Percentiles rank a stretch among this genome's conserved stretches.
phyloP scores from a whole-genome alignment of 1,140 invertebrate species.

The Littorina saxatilis region DNA sequence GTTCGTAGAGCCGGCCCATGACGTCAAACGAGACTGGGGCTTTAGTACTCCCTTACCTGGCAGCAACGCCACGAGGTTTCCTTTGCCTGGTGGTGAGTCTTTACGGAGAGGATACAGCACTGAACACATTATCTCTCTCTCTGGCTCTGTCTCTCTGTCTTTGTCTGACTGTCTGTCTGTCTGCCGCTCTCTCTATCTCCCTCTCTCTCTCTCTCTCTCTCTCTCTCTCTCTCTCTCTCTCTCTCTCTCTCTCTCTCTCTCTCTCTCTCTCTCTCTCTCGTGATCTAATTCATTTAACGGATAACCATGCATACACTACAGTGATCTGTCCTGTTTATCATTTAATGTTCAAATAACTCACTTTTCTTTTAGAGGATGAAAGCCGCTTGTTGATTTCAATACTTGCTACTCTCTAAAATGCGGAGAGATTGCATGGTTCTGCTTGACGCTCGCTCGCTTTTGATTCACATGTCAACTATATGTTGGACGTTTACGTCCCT shows the following conservation, averaged over 20 bases:
- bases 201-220: slow-evolving; percentile 3
- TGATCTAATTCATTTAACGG: no score
- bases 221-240: background rate
- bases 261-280: background rate
- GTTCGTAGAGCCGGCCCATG: slow-evolving; percentile 11
- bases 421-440: no score
- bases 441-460: no score
- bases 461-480: no score
- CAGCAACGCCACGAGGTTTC: background rate
- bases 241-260: background rate
- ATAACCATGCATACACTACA: no score
- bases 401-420: no score
- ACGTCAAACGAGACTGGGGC: slow-evolving; percentile 20
- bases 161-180: background rate
- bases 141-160: background rate
- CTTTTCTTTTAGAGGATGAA: no score
- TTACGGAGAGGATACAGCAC: no score
- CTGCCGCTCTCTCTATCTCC: slow-evolving; percentile 5
- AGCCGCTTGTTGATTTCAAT: no score
- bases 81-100: background rate
- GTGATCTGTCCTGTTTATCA: no score
- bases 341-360: no score
- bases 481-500: no score
- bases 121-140: background rate
- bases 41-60: background rate